Percentiles rank a stretch among this genome's conserved stretches.
Evolutionary conservation across 1,140 invertebrate species (phyloP).

Genomic region (Acyrthosiphon pisum): DNA sequence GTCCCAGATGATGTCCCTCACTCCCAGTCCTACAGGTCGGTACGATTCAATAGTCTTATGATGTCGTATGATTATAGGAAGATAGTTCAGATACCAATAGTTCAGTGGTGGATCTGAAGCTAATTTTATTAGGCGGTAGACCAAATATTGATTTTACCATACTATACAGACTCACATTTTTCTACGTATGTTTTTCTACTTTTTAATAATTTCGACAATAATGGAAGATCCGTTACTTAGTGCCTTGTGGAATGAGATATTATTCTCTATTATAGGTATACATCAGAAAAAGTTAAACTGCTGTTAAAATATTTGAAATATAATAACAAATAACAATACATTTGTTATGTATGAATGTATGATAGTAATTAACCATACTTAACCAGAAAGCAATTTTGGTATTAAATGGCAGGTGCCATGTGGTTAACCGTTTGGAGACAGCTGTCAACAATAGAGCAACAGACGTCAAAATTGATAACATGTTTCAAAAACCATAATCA

Average conservation of each 20-base stretch:
- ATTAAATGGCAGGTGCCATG: too few relatives aligned
- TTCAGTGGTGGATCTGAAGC: too few relatives aligned
- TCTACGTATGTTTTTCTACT: too few relatives aligned
- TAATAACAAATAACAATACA: not conserved
- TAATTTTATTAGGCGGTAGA: too few relatives aligned
- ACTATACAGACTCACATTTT: too few relatives aligned
- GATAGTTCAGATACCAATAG: too few relatives aligned
- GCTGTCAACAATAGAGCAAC: not conserved
- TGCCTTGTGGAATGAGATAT: not conserved
- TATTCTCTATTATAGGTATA: too few relatives aligned
- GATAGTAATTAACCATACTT: not conserved
- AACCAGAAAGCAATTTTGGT: not conserved
- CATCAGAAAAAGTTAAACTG: not conserved
- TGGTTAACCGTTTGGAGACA: not conserved
- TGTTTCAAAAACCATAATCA: not conserved
- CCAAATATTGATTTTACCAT: too few relatives aligned
- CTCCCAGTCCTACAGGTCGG: slow-evolving; percentile 79
- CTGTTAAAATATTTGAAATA: not conserved
- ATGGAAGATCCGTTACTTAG: not conserved
- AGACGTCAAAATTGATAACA: not conserved
- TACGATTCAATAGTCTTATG: not conserved
- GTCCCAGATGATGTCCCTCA: slow-evolving; percentile 73
- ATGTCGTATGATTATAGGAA: not conserved
- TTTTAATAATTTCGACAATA: too few relatives aligned
- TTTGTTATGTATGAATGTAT: not conserved